A percentile compares a stretch with the other conserved stretches of the same genome.
Conservation (phyloP, 2,113 vertebrate genomes). For the Hippocampus barbouri region DNA sequence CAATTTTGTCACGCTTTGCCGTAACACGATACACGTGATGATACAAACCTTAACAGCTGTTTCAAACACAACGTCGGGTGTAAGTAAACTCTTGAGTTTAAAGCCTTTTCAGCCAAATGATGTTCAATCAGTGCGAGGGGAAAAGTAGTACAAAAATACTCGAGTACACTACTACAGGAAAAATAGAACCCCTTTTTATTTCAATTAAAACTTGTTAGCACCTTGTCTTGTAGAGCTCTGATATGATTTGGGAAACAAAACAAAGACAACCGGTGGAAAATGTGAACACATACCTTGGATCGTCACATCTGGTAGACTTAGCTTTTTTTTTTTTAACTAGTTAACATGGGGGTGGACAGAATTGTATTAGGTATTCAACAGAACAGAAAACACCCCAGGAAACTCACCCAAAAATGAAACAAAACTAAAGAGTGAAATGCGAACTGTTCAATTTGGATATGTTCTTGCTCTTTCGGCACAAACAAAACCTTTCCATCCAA, state of each 20-base stretch:
- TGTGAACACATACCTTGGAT: constrained; percentile 60
- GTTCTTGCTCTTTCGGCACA: constrained; percentile 48
- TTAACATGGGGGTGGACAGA: constrained; percentile 42
- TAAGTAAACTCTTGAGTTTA: no score
- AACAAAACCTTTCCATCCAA: constrained; percentile 45
- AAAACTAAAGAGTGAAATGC: constrained; percentile 16
- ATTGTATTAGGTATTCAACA: constrained; percentile 43
- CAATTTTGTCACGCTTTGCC: no score
- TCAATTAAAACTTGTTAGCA: constrained; percentile 49
- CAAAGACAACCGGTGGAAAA: constrained; percentile 45
- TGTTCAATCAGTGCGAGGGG: no score
- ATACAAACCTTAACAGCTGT: no score
- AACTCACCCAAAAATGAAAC: constrained; percentile 21
- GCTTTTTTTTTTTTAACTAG: constrained; percentile 38
- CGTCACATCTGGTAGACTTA: constrained; percentile 51
- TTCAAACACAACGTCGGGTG: no score
- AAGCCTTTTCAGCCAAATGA: no score
- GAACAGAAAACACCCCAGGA: constrained; percentile 35
- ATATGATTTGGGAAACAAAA: constrained; percentile 50
- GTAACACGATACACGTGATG: no score
- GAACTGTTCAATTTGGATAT: background rate
- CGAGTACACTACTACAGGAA: constrained; percentile 1
- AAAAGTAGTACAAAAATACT: constrained; percentile 3
- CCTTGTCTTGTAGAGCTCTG: constrained; percentile 39
- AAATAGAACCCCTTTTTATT: constrained; percentile 62